A percentile compares a stretch with the other conserved stretches of the same genome.
phyloP scores from a whole-genome alignment of 2,888 invertebrate genomes.

The Geotrupes spiniger region DNA sequence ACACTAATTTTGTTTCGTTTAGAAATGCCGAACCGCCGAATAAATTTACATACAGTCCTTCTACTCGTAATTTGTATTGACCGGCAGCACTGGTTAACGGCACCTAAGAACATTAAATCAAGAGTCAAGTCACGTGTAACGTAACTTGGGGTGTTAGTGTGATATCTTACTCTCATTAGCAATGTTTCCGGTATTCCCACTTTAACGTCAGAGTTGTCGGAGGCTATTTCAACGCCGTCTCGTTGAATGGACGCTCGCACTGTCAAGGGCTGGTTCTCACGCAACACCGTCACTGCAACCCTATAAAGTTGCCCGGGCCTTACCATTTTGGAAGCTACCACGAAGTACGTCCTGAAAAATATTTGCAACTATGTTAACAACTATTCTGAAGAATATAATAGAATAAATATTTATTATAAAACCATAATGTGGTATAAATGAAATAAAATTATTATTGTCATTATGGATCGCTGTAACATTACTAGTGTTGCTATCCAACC shows the following conservation, averaged over 20 bases:
- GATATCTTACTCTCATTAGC: constrained; percentile 79
- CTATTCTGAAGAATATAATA: background rate
- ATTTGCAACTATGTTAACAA: constrained; percentile 6
- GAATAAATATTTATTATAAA: too few species aligned
- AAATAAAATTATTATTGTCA: too few species aligned
- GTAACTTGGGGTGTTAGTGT: constrained; percentile 16
- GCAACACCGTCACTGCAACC: constrained; percentile 79
- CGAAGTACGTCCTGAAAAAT: constrained; percentile 80
- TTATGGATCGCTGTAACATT: too few species aligned
- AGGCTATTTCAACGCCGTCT: constrained; percentile 86
- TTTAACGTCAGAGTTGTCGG: constrained; percentile 76
- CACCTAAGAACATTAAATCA: constrained; percentile 54
- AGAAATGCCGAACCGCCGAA: constrained; percentile 85
- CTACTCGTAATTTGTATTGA: constrained; percentile 68
- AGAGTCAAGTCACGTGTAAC: background rate
- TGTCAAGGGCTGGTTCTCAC: constrained; percentile 75
- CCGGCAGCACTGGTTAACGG: constrained; percentile 82
- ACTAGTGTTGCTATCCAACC: too few species aligned
- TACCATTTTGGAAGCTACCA: constrained; percentile 87
- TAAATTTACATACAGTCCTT: constrained; percentile 64
- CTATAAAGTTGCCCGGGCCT: constrained; percentile 89
- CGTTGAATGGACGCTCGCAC: constrained; percentile 86
- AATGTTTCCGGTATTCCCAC: constrained; percentile 87
- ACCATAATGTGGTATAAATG: background rate
- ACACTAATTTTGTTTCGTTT: constrained; percentile 81